These are phyloP conservation scores for Steinernema khuongi DNA, from an alignment of 1,140 invertebrate species.

Conservation along the genomic window DNA sequence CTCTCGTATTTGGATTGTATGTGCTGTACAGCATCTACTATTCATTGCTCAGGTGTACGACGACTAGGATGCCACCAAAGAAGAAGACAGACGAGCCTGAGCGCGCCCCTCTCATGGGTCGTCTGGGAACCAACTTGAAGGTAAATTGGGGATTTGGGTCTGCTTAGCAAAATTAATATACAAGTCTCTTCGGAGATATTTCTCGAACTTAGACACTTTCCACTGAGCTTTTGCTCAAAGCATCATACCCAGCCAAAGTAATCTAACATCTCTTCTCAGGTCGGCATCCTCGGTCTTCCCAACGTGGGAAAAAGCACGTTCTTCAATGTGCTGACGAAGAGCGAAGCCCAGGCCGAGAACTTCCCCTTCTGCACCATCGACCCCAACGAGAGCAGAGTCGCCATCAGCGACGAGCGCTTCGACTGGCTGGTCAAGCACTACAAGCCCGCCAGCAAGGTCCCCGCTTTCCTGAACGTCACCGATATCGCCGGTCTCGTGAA, in stretches of 20 bases:
- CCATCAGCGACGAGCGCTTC: conserved; percentile 89
- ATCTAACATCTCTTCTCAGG: conserved; percentile 31
- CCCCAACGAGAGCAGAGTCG: conserved; percentile 99
- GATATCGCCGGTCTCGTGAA: conserved; percentile 98
- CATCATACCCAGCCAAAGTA: neutral
- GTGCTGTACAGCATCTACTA: too few relatives aligned
- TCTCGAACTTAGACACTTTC: too few relatives aligned
- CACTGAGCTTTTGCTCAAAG: conserved; percentile 33
- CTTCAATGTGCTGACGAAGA: conserved; percentile 94
- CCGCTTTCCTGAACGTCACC: conserved; percentile 90
- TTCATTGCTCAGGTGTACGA: conserved; percentile 35
- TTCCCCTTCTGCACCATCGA: conserved; percentile 99
- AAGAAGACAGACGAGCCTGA: conserved; percentile 79
- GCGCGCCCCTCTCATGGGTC: conserved; percentile 80
- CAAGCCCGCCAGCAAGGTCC: conserved; percentile 88
- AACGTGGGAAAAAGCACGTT: conserved; percentile 83
- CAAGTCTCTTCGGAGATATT: too few relatives aligned
- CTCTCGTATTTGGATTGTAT: too few relatives aligned
- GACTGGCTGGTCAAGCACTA: conserved; percentile 87
- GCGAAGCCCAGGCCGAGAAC: conserved; percentile 87
- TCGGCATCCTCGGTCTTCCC: conserved; percentile 56
- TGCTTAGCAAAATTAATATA: too few relatives aligned
- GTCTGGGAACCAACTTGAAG: conserved; percentile 93
- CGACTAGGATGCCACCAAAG: conserved; percentile 76
- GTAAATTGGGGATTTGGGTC: too few relatives aligned